Evolutionary conservation across 2,797 vertebrate species (phyloP).

Genomic region (Calcarius lapponicus): DNA sequence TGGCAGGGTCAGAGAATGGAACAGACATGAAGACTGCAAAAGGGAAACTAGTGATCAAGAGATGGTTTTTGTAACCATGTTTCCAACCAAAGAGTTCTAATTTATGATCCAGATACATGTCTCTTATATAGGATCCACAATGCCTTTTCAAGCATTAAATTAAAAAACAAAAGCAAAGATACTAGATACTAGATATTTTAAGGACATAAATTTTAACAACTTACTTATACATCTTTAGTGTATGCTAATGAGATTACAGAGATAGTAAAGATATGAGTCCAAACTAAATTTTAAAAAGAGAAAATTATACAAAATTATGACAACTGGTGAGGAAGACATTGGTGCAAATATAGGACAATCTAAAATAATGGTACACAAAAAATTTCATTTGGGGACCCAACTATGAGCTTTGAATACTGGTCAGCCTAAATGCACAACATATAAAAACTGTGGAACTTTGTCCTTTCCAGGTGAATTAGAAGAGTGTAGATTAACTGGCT

Average conservation of each 20-base stretch:
- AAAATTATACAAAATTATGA: not conserved
- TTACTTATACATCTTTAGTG: not conserved
- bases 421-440: not conserved
- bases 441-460: not conserved
- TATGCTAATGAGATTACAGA: not conserved
- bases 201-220: not conserved
- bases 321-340: not conserved
- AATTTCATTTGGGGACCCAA: not conserved
- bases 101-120: not conserved
- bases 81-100: not conserved
- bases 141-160: not conserved
- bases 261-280: not conserved
- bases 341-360: not conserved
- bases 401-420: not conserved
- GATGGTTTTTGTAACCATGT: not conserved
- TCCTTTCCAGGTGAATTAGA: not conserved
- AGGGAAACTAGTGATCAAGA: not conserved
- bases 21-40: not conserved
- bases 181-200: not conserved
- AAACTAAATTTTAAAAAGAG: not conserved
- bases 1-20: not conserved
- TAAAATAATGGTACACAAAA: not conserved
- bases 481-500: not conserved
- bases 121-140: not conserved
- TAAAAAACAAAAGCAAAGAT: not conserved